phyloP scores from a whole-genome alignment of 2,797 vertebrate species.

The Spinibarbus caldwelli region DNA sequence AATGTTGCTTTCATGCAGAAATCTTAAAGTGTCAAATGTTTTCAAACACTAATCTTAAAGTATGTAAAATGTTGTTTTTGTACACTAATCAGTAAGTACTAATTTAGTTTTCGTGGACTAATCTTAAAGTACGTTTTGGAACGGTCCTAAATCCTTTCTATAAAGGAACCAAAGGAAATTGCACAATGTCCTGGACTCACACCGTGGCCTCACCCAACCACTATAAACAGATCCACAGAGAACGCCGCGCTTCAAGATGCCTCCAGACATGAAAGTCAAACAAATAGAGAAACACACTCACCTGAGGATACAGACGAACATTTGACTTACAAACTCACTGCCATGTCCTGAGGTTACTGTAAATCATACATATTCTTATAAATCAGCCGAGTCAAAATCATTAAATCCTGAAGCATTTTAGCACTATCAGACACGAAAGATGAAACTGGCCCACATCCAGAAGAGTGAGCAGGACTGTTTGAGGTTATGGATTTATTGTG shows the following conservation, averaged over 20 bases:
- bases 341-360: neutral
- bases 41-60: neutral
- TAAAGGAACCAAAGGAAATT: neutral
- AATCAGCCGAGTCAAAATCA: neutral
- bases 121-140: neutral
- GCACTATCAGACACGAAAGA: no score
- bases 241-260: neutral
- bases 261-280: neutral
- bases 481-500: neutral
- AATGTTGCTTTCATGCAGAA: no score
- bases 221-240: neutral
- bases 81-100: neutral
- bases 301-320: neutral
- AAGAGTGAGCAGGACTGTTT: neutral
- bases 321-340: neutral
- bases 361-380: neutral
- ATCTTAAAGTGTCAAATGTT: neutral
- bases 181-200: neutral
- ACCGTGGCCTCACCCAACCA: neutral
- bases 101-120: neutral
- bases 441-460: neutral
- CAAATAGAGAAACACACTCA: neutral
- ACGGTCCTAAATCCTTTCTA: no score
- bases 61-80: neutral
- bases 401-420: neutral